A percentile compares a stretch with the other conserved stretches of the same genome.
These are phyloP conservation scores for Microcebus jonahi DNA, from an alignment of 2,113 vertebrate species.

Conservation along the genomic window DNA sequence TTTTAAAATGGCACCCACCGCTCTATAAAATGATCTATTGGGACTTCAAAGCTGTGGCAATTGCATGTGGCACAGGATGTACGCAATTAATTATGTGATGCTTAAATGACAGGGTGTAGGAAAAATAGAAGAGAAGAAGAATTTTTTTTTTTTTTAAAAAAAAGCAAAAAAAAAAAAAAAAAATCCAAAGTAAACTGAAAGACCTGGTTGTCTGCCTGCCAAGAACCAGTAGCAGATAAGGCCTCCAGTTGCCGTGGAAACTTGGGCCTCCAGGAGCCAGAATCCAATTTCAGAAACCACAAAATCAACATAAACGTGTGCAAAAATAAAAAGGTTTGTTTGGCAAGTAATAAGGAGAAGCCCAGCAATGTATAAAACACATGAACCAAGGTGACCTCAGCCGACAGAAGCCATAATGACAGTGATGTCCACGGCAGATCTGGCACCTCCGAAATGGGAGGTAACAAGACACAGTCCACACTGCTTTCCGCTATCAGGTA, in stretches of 20 bases:
- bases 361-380: conserved; percentile 91
- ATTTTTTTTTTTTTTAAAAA: conserved; percentile 59
- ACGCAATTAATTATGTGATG: conserved; percentile 91
- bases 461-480: conserved; percentile 41
- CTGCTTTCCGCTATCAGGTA: conserved; percentile 63
- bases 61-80: conserved; percentile 89
- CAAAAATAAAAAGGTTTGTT: conserved; percentile 93
- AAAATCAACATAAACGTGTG: conserved; percentile 95
- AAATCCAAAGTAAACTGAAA: conserved; percentile 88
- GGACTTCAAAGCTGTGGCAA: conserved; percentile 88
- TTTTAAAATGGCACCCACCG: conserved; percentile 83
- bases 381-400: conserved; percentile 90
- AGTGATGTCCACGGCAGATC: conserved; percentile 73
- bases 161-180: conserved; percentile 10
- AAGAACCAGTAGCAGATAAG: conserved; percentile 94
- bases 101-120: conserved; percentile 88
- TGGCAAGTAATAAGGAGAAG: conserved; percentile 91
- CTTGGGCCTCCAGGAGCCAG: conserved; percentile 93
- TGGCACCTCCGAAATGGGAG: conserved; percentile 77
- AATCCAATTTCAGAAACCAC: conserved; percentile 96
- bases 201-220: conserved; percentile 91
- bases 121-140: conserved; percentile 82
- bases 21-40: conserved; percentile 88
- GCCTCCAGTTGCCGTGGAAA: conserved; percentile 93
- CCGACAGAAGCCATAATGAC: conserved; percentile 79